Percentiles rank a stretch among this genome's conserved stretches.
phyloP scores from a whole-genome alignment of 2,888 invertebrate species.

The Dichetophora obliterata region DNA sequence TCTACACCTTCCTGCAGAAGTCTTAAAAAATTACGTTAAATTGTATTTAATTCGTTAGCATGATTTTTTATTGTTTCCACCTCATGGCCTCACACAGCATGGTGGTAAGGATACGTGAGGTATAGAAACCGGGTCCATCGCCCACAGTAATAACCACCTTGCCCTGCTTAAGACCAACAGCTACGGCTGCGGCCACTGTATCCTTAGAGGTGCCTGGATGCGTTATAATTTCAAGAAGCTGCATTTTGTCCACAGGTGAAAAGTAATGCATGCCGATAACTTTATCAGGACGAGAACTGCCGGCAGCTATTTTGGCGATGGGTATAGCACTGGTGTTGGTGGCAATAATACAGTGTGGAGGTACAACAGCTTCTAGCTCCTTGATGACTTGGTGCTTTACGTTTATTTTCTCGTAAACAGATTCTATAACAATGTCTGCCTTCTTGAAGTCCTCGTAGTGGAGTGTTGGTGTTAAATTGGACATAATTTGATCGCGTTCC shows the following conservation, averaged over 20 bases:
- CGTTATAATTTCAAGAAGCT: conserved; percentile 96
- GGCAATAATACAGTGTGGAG: conserved; percentile 93
- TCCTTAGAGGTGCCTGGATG: conserved; percentile 96
- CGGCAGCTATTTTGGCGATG: conserved; percentile 94
- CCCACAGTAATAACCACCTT: conserved; percentile 98
- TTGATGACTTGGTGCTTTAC: conserved; percentile 98
- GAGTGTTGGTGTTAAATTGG: conserved; percentile 85
- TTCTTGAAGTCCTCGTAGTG: conserved; percentile 86
- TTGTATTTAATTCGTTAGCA: neutral
- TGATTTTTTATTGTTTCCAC: conserved; percentile 50
- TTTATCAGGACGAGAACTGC: conserved; percentile 94
- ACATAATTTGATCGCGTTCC: conserved; percentile 82
- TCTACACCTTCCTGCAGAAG: conserved; percentile 90
- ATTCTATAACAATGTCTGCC: conserved; percentile 96
- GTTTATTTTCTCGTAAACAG: conserved; percentile 96
- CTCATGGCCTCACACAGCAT: conserved; percentile 94
- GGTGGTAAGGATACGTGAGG: conserved; percentile 93
- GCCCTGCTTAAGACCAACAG: conserved; percentile 94
- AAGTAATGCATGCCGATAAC: conserved; percentile 98
- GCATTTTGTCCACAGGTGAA: conserved; percentile 99
- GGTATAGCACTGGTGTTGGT: conserved; percentile 99
- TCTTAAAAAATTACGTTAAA: conserved; percentile 50
- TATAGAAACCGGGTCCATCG: conserved; percentile 99
- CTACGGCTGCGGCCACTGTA: conserved; percentile 88
- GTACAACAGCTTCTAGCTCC: conserved; percentile 90